phyloP scores from a whole-genome alignment of 2,888 invertebrate species.

The Willowsia nigromaculata region DNA sequence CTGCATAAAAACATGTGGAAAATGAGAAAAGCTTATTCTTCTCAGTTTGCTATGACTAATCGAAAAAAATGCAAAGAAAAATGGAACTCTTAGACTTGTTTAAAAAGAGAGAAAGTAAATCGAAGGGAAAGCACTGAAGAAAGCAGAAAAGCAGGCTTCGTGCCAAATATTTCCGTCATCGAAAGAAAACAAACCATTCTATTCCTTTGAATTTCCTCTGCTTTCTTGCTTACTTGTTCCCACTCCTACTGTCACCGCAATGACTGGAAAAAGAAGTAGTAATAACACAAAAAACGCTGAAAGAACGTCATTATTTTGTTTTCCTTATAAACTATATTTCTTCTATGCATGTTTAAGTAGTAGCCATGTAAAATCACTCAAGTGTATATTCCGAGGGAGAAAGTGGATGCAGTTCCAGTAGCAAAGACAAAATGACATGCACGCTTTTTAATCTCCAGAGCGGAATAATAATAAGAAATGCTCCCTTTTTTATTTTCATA shows the following conservation, averaged over 20 bases:
- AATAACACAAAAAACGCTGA: background rate
- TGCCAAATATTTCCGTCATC: slow-evolving; percentile 51
- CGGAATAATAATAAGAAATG: background rate
- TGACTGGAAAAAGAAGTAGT: background rate
- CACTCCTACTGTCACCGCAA: background rate
- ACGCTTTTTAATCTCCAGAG: background rate
- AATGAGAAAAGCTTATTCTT: background rate
- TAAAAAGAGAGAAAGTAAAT: background rate
- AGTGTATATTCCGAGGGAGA: background rate
- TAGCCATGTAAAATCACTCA: no score
- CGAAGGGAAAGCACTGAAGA: background rate
- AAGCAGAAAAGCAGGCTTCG: background rate
- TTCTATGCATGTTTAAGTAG: no score
- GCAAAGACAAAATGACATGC: background rate
- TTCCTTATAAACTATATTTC: no score
- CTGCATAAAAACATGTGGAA: background rate
- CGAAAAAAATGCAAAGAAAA: background rate
- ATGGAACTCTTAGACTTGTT: background rate
- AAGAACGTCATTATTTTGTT: slow-evolving; percentile 32
- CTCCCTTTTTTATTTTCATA: background rate
- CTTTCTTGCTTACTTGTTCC: background rate
- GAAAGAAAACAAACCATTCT: slow-evolving; percentile 11
- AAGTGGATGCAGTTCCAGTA: background rate
- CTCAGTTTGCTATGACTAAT: background rate
- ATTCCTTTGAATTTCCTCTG: background rate